phyloP scores from a whole-genome alignment of 2,888 invertebrate genomes.

The Pandemis cinnamomeana region DNA sequence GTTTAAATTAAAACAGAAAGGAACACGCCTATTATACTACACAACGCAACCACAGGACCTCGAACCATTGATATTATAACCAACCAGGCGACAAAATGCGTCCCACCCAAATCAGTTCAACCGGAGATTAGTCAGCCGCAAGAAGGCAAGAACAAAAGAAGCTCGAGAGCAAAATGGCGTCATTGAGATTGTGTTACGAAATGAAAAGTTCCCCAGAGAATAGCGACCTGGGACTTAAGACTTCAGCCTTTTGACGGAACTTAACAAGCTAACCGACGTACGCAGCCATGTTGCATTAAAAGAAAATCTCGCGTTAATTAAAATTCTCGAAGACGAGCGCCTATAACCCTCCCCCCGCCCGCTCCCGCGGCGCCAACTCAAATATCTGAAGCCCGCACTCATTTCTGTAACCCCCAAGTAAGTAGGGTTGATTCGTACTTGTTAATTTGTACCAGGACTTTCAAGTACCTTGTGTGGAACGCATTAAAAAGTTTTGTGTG shows the following conservation, averaged over 20 bases:
- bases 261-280: slow-evolving; percentile 35
- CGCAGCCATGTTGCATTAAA: slow-evolving; percentile 44
- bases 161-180: slow-evolving; percentile 5
- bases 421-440: slow-evolving; percentile 37
- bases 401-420: slow-evolving; percentile 32
- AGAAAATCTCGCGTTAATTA: slow-evolving; percentile 49
- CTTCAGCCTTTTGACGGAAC: slow-evolving; percentile 33
- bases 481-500: neutral
- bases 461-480: neutral
- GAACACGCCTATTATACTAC: neutral
- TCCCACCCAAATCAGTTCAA: slow-evolving; percentile 3
- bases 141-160: slow-evolving; percentile 20
- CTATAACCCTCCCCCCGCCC: slow-evolving; percentile 36
- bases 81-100: neutral
- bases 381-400: slow-evolving; percentile 38
- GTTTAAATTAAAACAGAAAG: neutral
- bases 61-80: neutral
- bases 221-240: slow-evolving; percentile 24
- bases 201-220: slow-evolving; percentile 24
- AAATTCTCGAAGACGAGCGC: slow-evolving; percentile 46
- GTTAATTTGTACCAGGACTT: slow-evolving; percentile 15
- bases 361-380: slow-evolving; percentile 35
- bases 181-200: slow-evolving; percentile 20
- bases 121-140: slow-evolving; percentile 12
- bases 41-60: neutral